Conservation (phyloP, 1,140 invertebrate genomes). For the Apis cerana region DNA sequence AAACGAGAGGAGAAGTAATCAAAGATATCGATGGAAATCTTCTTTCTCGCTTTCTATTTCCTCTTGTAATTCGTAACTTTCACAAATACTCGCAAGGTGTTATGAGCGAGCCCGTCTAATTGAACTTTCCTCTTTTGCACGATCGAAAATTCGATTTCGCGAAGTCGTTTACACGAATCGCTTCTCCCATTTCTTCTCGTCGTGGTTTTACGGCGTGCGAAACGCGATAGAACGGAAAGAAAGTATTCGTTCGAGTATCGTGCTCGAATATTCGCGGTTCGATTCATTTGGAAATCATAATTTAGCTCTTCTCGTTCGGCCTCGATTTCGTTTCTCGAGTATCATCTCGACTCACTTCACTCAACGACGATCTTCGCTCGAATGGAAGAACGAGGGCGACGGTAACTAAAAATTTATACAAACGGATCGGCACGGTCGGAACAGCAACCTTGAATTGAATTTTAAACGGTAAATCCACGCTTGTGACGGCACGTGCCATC, state of each 20-base stretch:
- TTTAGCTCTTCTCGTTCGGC: constrained; percentile 11
- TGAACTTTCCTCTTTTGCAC: background rate
- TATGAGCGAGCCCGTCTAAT: background rate
- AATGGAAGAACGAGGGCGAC: background rate
- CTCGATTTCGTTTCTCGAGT: constrained; percentile 18
- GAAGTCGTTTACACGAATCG: background rate
- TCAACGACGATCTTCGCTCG: background rate
- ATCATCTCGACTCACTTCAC: background rate
- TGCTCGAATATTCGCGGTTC: constrained; percentile 16
- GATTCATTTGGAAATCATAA: constrained; percentile 27
- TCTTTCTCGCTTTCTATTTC: background rate
- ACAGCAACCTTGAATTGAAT: constrained; percentile 8
- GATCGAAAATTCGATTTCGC: background rate
- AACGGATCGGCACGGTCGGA: too few relatives aligned
- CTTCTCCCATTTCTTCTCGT: constrained; percentile 8
- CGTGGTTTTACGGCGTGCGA: background rate
- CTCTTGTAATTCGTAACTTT: background rate
- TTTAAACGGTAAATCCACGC: constrained; percentile 37
- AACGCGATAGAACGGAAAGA: background rate
- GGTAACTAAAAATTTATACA: background rate
- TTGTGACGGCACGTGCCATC: constrained; percentile 31
- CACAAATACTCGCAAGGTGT: background rate
- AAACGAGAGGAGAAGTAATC: background rate
- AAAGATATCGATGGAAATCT: background rate
- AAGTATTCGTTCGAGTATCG: constrained; percentile 14